Conservation (phyloP, 2,888 invertebrate species). For the Himalopsyche tibetana region DNA sequence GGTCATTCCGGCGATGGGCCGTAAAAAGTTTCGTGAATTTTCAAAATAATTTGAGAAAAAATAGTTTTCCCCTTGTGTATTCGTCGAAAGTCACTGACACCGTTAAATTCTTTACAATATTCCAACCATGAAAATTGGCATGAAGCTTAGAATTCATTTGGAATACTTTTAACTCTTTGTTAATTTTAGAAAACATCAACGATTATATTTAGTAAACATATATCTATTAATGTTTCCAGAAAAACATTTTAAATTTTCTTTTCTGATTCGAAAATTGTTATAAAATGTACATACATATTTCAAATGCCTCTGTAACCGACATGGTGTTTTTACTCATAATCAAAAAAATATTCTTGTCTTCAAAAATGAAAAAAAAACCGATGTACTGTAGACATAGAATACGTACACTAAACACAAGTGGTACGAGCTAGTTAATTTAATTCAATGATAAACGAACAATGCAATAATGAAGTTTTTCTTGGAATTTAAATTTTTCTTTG, state of each 20-base stretch:
- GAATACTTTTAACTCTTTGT: not conserved
- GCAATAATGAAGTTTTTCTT: not conserved
- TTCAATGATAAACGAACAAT: not conserved
- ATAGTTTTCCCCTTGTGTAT: not conserved
- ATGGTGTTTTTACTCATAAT: too few species aligned
- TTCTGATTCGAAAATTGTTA: too few species aligned
- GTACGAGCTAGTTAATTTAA: not conserved
- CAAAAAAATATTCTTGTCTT: too few species aligned
- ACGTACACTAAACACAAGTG: too few species aligned
- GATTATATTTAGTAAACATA: too few species aligned
- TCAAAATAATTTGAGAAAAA: not conserved
- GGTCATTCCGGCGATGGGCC: conserved; percentile 54
- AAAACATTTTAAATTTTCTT: too few species aligned
- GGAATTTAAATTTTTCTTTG: not conserved
- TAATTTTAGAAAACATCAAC: too few species aligned
- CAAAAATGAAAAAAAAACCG: too few species aligned
- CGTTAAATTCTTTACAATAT: not conserved
- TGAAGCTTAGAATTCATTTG: not conserved
- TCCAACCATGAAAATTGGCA: not conserved
- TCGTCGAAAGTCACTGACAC: conserved; percentile 11
- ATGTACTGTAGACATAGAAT: too few species aligned
- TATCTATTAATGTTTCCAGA: too few species aligned
- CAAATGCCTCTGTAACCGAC: too few species aligned
- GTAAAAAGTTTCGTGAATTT: not conserved
- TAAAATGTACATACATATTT: too few species aligned